Base-by-base conservation (phyloP, 2,113 vertebrate species). In the Neomonachus schauinslandi region DNA sequence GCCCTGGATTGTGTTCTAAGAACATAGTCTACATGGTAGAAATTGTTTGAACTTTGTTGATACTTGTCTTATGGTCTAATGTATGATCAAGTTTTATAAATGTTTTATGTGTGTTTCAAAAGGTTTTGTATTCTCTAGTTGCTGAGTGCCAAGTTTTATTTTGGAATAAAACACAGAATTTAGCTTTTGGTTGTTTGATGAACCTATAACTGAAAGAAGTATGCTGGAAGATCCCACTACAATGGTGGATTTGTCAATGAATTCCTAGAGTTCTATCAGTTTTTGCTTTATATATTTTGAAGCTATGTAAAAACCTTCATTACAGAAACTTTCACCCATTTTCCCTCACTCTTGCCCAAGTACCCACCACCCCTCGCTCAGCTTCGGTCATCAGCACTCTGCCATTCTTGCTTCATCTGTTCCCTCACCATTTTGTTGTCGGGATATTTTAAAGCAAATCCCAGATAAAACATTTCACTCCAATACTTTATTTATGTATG, bases 301-400 rank as follows among this genome's bases (percentile, higher is more conserved):
- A n/a, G 10, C 77, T 61, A 42, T 89, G 65, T 65, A n/a, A 77
- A 76, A 18, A 36, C 22, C 18, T 24, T 69, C 5, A 21, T 55
- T 49, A 59, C 8, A 51, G 59, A 57, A 79, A 19, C 6, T 65
- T 76, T 19, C 67, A 72, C 33, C 31, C 76, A 55, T 46, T 26
- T 42, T 26, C 26, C 26, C 79, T 11, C 49, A 51, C 19, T 36
- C 31, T 9, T 4, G 5, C 12, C 94, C 69, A 16, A 3, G 7
- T 8, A 19, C 4, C 7, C 59, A 18, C 7, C 8, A 3, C 13
- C 88, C 39, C 2, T 1, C 16, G 0, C 36, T 36, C 39, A 14
- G 81, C 33, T 84, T 19, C 36, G 3, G 49, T 46, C 36, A 16
- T 5, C 31, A 59, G 33, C 42, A 16, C 13, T 4, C 15, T 57